Evolutionary conservation across 1,140 invertebrate species (phyloP).

Genomic region (Melipona quadrifasciata): DNA sequence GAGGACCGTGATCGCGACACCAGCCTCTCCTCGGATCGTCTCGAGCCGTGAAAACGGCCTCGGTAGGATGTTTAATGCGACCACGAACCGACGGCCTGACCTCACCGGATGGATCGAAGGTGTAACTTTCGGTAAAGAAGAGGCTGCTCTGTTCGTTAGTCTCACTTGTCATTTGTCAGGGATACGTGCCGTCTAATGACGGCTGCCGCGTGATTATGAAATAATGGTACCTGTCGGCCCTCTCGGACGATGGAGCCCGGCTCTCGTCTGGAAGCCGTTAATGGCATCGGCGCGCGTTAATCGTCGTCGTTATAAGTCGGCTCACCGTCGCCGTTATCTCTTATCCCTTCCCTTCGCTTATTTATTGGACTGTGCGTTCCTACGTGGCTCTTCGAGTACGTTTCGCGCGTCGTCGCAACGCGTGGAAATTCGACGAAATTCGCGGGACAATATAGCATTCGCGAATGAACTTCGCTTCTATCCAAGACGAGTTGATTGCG

Average conservation of each 20-base stretch:
- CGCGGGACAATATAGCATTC: too few species aligned
- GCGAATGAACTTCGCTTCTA: too few species aligned
- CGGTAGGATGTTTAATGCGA: constrained; percentile 42
- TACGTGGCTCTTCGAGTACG: background rate
- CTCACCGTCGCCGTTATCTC: constrained; percentile 30
- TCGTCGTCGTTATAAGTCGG: constrained; percentile 51
- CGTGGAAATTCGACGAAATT: background rate
- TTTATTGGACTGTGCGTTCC: background rate
- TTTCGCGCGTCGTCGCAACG: background rate
- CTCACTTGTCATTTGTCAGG: constrained; percentile 57
- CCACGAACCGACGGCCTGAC: constrained; percentile 22
- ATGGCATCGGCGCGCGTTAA: constrained; percentile 49
- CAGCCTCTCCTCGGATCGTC: background rate
- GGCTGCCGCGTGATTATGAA: constrained; percentile 53
- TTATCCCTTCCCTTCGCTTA: constrained; percentile 10
- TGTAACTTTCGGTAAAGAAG: constrained; percentile 43
- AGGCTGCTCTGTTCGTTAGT: constrained; percentile 36
- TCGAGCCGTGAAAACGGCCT: constrained; percentile 11
- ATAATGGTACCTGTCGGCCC: constrained; percentile 54
- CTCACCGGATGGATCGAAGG: constrained; percentile 6
- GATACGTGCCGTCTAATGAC: constrained; percentile 47
- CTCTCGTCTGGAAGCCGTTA: constrained; percentile 31
- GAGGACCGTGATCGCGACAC: constrained; percentile 23
- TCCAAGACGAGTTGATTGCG: too few species aligned
- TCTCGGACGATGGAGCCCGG: constrained; percentile 19